Conservation (phyloP, 1,140 invertebrate species). For the Penaeus indicus region DNA sequence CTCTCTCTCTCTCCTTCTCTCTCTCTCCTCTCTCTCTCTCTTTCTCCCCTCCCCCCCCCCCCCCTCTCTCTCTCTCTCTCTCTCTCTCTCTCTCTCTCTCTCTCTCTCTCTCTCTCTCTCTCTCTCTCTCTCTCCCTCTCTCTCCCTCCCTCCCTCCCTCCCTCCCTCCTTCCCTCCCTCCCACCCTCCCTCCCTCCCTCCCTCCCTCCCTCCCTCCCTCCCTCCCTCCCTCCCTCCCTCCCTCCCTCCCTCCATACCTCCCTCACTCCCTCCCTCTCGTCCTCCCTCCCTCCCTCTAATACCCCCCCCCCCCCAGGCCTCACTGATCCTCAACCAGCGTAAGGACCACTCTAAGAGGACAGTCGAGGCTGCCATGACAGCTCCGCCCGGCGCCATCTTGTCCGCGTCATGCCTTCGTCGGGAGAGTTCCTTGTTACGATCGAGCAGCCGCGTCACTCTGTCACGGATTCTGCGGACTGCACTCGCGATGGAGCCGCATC, state of each 20-base stretch:
- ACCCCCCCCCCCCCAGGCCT: slow-evolving; percentile 57
- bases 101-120: background rate
- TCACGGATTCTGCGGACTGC: slow-evolving; percentile 68
- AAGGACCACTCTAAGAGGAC: slow-evolving; percentile 70
- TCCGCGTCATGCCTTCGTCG: slow-evolving; percentile 68
- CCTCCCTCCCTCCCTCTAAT: background rate
- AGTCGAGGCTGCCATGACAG: slow-evolving; percentile 68
- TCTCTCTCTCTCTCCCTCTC: background rate
- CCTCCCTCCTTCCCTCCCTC: background rate
- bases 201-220: background rate
- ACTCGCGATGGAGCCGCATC: slow-evolving; percentile 69
- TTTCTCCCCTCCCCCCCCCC: background rate
- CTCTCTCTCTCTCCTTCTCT: slow-evolving; percentile 6
- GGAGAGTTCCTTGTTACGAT: slow-evolving; percentile 69
- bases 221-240: background rate
- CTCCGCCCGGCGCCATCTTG: slow-evolving; percentile 69
- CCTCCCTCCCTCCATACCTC: background rate
- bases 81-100: too few species aligned
- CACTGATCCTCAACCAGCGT: slow-evolving; percentile 69
- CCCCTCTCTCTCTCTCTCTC: background rate
- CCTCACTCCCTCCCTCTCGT: background rate
- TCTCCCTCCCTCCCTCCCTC: background rate
- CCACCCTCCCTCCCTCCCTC: background rate
- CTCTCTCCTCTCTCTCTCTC: background rate
- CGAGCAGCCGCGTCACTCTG: slow-evolving; percentile 70